Conservation (phyloP, 2,888 invertebrate species). For the Anaspis maculata region DNA sequence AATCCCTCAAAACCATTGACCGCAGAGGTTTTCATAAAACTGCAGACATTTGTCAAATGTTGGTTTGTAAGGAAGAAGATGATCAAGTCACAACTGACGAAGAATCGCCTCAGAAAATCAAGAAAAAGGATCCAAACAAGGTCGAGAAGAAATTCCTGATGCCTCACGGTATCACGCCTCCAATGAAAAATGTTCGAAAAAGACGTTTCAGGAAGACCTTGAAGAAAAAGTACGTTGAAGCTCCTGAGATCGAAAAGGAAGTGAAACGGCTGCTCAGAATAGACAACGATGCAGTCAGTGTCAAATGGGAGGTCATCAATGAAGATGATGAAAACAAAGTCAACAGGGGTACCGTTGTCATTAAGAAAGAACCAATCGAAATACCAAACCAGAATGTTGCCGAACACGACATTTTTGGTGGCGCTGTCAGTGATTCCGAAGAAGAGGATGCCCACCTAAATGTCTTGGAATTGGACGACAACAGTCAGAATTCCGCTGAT, state of each 20-base stretch:
- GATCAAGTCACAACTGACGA: conserved; percentile 68
- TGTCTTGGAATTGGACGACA: conserved; percentile 72
- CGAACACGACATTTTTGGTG: conserved; percentile 86
- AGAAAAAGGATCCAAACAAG: conserved; percentile 68
- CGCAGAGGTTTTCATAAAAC: conserved; percentile 96
- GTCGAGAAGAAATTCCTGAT: conserved; percentile 88
- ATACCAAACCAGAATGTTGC: conserved; percentile 44
- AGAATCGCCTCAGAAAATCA: conserved; percentile 68
- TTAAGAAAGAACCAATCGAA: conserved; percentile 37
- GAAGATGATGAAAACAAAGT: conserved; percentile 69
- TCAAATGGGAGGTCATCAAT: conserved; percentile 82
- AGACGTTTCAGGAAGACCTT: conserved; percentile 89
- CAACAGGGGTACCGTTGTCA: conserved; percentile 39
- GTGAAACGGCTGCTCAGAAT: conserved; percentile 84
- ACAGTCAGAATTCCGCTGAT: conserved; percentile 62
- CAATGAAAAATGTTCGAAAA: conserved; percentile 89
- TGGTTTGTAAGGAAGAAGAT: conserved; percentile 84
- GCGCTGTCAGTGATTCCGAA: conserved; percentile 85
- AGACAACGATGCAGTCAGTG: conserved; percentile 84
- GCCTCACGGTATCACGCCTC: conserved; percentile 94
- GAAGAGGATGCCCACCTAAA: conserved; percentile 61
- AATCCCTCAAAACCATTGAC: conserved; percentile 93
- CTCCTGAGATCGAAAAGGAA: conserved; percentile 97
- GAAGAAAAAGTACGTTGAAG: conserved; percentile 94
- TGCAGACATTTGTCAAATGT: conserved; percentile 88